Base-by-base conservation (phyloP, 2,113 vertebrate genomes). In the Dicrurus megarhynchus region DNA sequence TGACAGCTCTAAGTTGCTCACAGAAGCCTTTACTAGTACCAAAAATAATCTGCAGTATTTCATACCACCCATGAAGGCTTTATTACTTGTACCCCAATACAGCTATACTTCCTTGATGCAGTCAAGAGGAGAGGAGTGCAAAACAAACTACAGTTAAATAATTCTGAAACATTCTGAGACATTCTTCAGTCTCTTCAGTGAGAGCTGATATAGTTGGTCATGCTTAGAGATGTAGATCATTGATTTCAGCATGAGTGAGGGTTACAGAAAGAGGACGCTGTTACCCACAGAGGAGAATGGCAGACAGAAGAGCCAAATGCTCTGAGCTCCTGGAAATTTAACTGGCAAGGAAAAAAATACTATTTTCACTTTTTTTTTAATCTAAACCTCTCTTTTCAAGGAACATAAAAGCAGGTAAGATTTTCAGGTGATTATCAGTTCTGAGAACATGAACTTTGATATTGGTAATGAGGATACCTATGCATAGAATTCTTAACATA, bases 381-480 rank as follows among this genome's bases (percentile, higher is more conserved):
- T 47, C 0, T 0, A 71, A 79, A 19, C 1, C 1, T 7, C 9
- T 56, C 7, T 65, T 70, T 78, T 59, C 19, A 75, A 74, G 24
- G 27, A 75, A 49, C 20, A n/a, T 49, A 39, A 61, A 41, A 6
- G 16, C 7, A 67, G 42, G 7, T 7, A 16, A 69, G 3, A 50
- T 85, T 89, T 80, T 88, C 46, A 73, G 22, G 47, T 68, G 15
- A 19, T 22, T 74, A 23, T 35, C 5, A 39, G 6, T 46, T 83
- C 23, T 50, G 10, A 32, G 13, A 32, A 13, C 4, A 30, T 19
- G 10, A 64, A 65, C 15, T 73, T 61, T 73, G 6, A 42, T 70
- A 46, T 28, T 61, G n/a, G 5, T 49, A 63, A 71, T 27, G 41
- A 70, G 28, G 5, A 9, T 41, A 83, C 50, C 19, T 46, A 77